A percentile compares a stretch with the other conserved stretches of the same genome.
These are phyloP conservation scores for Chaetodon trifascialis DNA, from an alignment of 2,113 vertebrate species.

Conservation along the genomic window DNA sequence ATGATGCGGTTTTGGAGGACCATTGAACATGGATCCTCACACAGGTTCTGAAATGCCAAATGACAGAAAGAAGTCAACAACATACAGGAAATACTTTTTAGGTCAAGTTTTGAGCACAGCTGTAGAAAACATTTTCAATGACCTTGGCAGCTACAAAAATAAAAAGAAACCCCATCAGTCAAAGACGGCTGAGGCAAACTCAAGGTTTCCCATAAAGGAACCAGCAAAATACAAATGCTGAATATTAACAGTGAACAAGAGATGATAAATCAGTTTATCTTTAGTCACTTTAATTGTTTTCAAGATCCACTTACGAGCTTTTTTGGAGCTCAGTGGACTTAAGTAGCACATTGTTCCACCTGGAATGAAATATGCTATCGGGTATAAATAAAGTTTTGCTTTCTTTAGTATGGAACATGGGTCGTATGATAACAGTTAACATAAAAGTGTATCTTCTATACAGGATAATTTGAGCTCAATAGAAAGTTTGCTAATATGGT, in stretches of 20 bases:
- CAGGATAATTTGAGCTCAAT: not conserved
- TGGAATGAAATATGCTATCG: too few species aligned
- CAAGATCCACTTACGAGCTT: not conserved
- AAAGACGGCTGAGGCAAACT: not conserved
- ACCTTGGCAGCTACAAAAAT: not conserved
- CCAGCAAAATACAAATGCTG: not conserved
- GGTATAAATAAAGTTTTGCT: too few species aligned
- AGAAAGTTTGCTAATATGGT: conserved; percentile 18
- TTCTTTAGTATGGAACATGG: too few species aligned
- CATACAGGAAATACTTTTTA: not conserved
- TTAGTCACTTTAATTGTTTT: not conserved
- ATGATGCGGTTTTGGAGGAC: not conserved
- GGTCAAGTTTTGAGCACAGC: conserved; percentile 2
- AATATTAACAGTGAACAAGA: not conserved
- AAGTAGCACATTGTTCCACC: too few species aligned
- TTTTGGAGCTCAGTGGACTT: not conserved
- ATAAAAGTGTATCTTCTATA: not conserved
- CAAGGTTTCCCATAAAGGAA: not conserved
- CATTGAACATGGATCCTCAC: not conserved
- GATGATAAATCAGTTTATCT: too few species aligned
- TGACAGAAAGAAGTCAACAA: not conserved
- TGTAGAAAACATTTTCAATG: not conserved
- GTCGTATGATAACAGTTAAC: not conserved
- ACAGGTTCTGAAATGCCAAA: not conserved
- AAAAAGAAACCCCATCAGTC: conserved; percentile 6